Evolutionary conservation across 2,113 vertebrate species (phyloP).

Genomic region (Anthoscopus minutus): DNA sequence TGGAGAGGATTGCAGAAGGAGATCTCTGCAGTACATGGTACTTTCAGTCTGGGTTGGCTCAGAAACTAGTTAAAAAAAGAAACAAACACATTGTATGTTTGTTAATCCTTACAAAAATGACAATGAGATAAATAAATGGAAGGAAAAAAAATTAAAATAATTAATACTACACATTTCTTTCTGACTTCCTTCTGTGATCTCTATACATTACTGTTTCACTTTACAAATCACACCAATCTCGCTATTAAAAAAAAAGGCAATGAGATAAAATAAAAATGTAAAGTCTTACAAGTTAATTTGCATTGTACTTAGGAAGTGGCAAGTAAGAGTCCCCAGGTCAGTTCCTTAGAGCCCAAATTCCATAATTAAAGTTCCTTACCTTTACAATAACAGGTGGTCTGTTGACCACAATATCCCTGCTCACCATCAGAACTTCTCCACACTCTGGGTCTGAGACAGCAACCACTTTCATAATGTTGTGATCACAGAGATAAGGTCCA

Average conservation of each 20-base stretch:
- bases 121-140: not conserved
- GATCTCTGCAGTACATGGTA: constrained; percentile 54
- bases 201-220: not conserved
- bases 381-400: constrained; percentile 57
- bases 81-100: not conserved
- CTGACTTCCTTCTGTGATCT: not conserved
- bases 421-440: constrained; percentile 54
- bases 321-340: not conserved
- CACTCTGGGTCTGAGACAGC: constrained; percentile 49
- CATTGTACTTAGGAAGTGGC: not conserved
- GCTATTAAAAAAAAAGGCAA: not conserved
- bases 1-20: constrained; percentile 62
- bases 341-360: not conserved
- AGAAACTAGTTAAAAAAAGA: constrained; percentile 22
- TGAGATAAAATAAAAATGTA: not conserved
- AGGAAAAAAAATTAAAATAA: not conserved
- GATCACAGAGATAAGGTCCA: constrained; percentile 41
- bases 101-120: not conserved
- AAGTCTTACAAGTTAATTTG: not conserved
- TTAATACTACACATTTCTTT: not conserved
- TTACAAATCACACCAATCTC: not conserved
- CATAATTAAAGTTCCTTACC: constrained; percentile 1
- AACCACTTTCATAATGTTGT: constrained; percentile 59
- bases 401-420: constrained; percentile 48
- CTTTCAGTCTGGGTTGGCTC: constrained; percentile 44